These are phyloP conservation scores for Otolemur garnettii DNA, from an alignment of 2,113 vertebrate genomes.

Conservation along the genomic window DNA sequence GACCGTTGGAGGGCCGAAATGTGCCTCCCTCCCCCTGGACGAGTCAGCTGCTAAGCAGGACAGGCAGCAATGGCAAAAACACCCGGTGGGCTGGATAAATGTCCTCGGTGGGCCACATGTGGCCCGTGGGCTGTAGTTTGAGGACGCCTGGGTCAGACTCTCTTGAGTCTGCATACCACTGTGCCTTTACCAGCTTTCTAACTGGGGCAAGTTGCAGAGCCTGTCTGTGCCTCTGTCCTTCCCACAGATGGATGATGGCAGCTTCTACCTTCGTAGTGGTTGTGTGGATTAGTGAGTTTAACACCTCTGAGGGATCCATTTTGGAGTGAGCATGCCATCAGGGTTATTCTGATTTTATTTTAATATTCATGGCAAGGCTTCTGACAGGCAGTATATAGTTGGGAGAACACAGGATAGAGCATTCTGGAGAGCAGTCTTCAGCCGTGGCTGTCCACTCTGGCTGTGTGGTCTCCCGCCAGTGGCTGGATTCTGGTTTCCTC, in stretches of 20 bases:
- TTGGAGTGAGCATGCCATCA: accelerated
- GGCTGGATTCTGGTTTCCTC: neutral
- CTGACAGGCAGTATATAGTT: accelerated
- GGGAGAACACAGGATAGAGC: neutral
- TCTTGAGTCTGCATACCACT: neutral
- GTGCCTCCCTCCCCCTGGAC: no score
- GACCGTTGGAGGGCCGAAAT: no score
- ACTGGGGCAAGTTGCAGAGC: accelerated
- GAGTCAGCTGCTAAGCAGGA: no score
- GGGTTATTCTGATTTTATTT: neutral
- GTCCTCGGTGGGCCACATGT: no score
- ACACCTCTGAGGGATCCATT: accelerated
- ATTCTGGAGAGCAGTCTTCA: accelerated
- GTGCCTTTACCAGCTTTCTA: neutral
- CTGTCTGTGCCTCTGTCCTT: no score
- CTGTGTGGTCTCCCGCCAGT: no score
- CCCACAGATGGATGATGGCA: neutral
- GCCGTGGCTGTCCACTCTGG: neutral
- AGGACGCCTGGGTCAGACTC: neutral
- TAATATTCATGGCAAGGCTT: neutral
- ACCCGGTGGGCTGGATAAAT: no score
- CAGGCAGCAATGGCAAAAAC: no score
- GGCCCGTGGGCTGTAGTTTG: no score
- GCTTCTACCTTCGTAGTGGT: accelerated
- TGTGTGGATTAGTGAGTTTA: neutral